Base-by-base conservation (phyloP, 1,140 invertebrate genomes). In the Hycleus phaleratus region DNA sequence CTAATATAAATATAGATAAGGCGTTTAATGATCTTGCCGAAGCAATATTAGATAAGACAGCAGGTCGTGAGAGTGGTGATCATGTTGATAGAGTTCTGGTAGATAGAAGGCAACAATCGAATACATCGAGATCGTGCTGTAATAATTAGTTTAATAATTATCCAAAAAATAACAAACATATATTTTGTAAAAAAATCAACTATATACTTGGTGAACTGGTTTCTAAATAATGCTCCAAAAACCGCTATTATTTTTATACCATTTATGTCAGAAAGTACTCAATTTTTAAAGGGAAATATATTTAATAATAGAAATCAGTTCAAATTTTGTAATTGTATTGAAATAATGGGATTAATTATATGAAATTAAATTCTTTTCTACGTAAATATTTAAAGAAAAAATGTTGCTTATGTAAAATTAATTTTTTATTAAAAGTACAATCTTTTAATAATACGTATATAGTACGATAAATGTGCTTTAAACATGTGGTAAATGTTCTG, bases 21-120 rank as follows among this genome's bases (percentile, higher is more conserved):
- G 95, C 95, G 49, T 99, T 99, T 79, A 93, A 91, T 72, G 94
- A 97, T 74, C 77, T 99, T 70, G 94, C 96, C 50, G 92, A 95
- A 81, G 93, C 95, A 61, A 99, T 99, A 71, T 78, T 96, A 63
- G 87, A 93, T 71, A 95, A 94, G 75, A 87, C 85, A 50, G 78
- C 85, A 49, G 84, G 83, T 2, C 78, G 79, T 60, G 84, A 86
- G 60, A 79, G 80, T 9, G 78, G 80, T 44, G 85, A 88, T 68
- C 81, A 82, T 62, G 77, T 80, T 2, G 85, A 86, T 68, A 77
- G 82, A 62, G 82, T 88, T 11, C 80, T 79, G 46, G 78, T 86
- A 4, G 82, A 85, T 74, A 76, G 79, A 69, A 77, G 80, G 72
- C 76, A 73, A 50, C 72, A 72, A 52, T 69, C 76, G 38, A 77